Percentiles rank a stretch among this genome's conserved stretches.
phyloP scores from a whole-genome alignment of 2,113 vertebrate genomes.

The Phycodurus eques region DNA sequence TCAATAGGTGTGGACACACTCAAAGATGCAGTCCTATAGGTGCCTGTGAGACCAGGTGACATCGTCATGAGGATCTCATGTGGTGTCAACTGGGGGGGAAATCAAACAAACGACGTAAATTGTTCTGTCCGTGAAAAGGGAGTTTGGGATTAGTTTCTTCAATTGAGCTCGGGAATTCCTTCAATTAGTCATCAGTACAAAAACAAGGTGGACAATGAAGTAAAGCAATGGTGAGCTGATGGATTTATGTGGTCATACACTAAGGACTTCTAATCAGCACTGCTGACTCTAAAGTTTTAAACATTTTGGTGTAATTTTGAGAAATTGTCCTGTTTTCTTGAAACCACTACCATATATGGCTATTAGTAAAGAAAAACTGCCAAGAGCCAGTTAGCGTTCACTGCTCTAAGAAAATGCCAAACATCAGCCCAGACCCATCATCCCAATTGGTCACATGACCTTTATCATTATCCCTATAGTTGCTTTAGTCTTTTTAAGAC shows the following conservation, averaged over 20 bases:
- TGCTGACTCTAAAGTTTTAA: neutral
- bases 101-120: constrained; percentile 2
- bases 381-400: constrained; percentile 5
- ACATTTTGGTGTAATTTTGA: constrained; percentile 18
- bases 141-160: constrained; percentile 13
- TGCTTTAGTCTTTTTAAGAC: neutral
- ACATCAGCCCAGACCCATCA: neutral
- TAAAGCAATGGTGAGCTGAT: neutral
- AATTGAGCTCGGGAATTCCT: constrained; percentile 5
- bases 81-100: neutral
- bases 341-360: neutral
- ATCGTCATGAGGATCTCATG: constrained; percentile 15
- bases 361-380: neutral
- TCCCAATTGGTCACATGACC: neutral
- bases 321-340: neutral
- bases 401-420: neutral
- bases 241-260: neutral
- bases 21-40: constrained; percentile 14
- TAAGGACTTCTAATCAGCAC: neutral
- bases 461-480: neutral
- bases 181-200: constrained; percentile 17
- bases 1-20: constrained; percentile 18
- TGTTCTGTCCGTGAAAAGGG: neutral
- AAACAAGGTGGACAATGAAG: neutral
- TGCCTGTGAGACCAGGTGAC: constrained; percentile 18